phyloP scores from a whole-genome alignment of 1,140 invertebrate species.

The Aricia agestis region DNA sequence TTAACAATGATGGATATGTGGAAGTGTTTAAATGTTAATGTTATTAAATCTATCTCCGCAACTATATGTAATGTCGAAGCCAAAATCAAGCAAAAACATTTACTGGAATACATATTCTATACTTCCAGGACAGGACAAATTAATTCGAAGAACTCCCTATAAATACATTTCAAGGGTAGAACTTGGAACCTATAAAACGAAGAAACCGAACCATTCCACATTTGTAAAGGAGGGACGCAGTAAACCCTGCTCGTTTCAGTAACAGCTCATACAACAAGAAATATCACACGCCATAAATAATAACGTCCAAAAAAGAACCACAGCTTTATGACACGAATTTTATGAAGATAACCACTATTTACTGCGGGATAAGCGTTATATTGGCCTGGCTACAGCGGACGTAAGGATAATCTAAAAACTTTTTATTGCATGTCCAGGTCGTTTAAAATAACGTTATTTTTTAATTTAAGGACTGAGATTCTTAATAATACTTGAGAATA shows the following conservation, averaged over 20 bases:
- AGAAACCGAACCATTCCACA: constrained; percentile 5
- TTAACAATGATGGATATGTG: no score
- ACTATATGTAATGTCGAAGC: no score
- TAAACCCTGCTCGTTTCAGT: constrained; percentile 15
- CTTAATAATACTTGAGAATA: neutral
- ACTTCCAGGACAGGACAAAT: no score
- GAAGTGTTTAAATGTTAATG: no score
- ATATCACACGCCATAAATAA: constrained; percentile 48
- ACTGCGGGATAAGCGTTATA: neutral
- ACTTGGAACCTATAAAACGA: neutral
- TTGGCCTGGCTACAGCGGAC: neutral
- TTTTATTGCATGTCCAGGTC: neutral
- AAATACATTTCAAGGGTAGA: neutral
- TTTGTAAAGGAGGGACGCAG: neutral
- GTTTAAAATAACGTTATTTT: neutral
- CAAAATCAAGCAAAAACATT: no score
- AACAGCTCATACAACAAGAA: constrained; percentile 35
- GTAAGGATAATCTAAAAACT: neutral
- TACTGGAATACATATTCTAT: no score
- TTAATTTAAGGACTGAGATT: neutral
- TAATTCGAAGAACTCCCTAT: neutral
- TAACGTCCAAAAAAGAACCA: constrained; percentile 17
- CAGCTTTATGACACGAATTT: constrained; percentile 10
- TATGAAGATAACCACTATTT: neutral
- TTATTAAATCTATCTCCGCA: no score